Percentiles rank a stretch among this genome's conserved stretches.
Conservation (phyloP, 2,113 vertebrate species). For the Nothocercus julius region DNA sequence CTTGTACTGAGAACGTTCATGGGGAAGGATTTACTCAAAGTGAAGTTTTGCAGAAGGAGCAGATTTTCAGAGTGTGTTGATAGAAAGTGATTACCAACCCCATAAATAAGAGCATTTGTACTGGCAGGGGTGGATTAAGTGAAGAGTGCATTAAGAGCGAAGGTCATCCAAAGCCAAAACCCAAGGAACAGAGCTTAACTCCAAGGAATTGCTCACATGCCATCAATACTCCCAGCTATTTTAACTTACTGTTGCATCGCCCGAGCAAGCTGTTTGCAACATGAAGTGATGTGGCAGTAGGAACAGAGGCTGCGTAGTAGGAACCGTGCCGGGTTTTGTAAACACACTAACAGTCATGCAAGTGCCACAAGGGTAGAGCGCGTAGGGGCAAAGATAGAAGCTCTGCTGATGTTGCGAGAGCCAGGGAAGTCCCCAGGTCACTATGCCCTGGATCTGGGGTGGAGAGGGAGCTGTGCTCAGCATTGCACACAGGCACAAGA, state of each 20-base stretch:
- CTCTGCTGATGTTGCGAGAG: not conserved
- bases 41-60: slow-evolving; percentile 24
- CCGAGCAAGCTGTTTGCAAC: not conserved
- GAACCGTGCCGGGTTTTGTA: accelerated
- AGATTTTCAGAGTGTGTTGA: slow-evolving; percentile 5
- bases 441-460: accelerated
- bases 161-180: slow-evolving; percentile 32
- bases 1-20: not conserved
- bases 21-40: not conserved
- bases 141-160: slow-evolving; percentile 34
- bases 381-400: accelerated
- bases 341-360: not conserved
- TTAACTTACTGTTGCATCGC: not conserved
- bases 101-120: slow-evolving; percentile 44
- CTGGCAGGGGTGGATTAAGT: slow-evolving; percentile 37
- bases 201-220: not conserved
- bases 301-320: not conserved
- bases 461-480: not conserved
- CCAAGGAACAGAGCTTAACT: not conserved
- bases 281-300: not conserved
- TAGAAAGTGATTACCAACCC: slow-evolving; percentile 10
- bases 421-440: not conserved
- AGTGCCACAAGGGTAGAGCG: no score
- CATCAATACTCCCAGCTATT: not conserved
- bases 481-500: not conserved